Conservation (phyloP, 1,140 invertebrate species). For the Meteorus sp. region DNA sequence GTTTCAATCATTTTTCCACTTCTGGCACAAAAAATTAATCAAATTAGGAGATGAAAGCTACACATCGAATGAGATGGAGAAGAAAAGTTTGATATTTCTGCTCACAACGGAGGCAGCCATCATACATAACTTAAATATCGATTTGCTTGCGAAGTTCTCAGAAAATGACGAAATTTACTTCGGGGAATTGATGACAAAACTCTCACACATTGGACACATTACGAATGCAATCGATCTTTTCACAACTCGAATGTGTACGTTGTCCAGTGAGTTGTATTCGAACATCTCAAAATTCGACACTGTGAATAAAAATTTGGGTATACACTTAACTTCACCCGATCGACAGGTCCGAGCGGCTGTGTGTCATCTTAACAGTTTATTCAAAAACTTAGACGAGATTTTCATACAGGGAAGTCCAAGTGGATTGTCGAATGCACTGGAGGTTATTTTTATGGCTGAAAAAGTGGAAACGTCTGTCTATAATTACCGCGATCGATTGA, state of each 20-base stretch:
- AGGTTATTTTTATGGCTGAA: conserved; percentile 63
- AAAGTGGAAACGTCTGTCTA: conserved; percentile 67
- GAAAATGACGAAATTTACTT: conserved; percentile 56
- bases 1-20: conserved; percentile 32
- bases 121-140: conserved; percentile 63
- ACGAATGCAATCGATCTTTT: conserved; percentile 44
- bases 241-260: conserved; percentile 36
- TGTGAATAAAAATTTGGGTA: conserved; percentile 33
- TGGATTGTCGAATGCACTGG: conserved; percentile 49
- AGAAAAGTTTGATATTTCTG: conserved; percentile 45
- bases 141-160: too few relatives aligned
- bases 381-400: conserved; percentile 61
- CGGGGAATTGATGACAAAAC: conserved; percentile 42
- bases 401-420: conserved; percentile 26
- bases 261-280: conserved; percentile 31
- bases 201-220: conserved; percentile 38
- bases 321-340: conserved; percentile 44
- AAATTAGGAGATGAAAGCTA: conserved; percentile 7
- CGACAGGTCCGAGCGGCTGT: conserved; percentile 69
- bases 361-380: conserved; percentile 72
- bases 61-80: conserved; percentile 12
- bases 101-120: conserved; percentile 61
- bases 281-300: conserved; percentile 39
- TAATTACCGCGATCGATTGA: conserved; percentile 76
- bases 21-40: conserved; percentile 36